Conservation (phyloP, 2,888 invertebrate genomes). For the Thysanoteuthis rhombus region DNA sequence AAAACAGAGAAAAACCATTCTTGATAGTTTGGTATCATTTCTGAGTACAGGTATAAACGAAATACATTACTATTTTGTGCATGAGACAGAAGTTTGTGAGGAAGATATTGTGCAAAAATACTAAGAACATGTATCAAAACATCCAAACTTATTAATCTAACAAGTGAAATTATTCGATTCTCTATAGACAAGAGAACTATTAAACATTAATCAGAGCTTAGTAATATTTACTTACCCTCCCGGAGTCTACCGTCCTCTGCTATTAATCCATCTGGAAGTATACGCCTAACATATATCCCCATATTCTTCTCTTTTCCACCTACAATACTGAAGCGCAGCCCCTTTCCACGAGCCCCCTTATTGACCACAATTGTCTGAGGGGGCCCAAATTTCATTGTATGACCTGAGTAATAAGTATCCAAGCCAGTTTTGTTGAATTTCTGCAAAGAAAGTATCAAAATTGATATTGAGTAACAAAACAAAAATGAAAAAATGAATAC, state of each 20-base stretch:
- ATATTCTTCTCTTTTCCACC: constrained; percentile 88
- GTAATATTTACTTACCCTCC: constrained; percentile 77
- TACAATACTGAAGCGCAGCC: constrained; percentile 88
- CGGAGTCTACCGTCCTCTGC: constrained; percentile 84
- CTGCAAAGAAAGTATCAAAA: constrained; percentile 33
- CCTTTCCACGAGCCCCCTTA: constrained; percentile 85
- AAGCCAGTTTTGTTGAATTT: constrained; percentile 38
- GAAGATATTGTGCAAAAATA: too few relatives aligned
- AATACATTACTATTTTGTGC: too few relatives aligned
- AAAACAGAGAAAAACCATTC: too few relatives aligned
- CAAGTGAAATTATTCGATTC: too few relatives aligned
- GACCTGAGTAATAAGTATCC: constrained; percentile 38
- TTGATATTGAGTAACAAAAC: not conserved
- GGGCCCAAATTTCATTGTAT: constrained; percentile 37
- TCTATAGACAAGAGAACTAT: too few relatives aligned
- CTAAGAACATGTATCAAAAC: too few relatives aligned
- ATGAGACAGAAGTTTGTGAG: too few relatives aligned
- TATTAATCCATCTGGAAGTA: constrained; percentile 86
- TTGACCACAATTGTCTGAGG: constrained; percentile 73
- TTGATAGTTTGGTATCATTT: too few relatives aligned
- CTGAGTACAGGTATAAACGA: too few relatives aligned
- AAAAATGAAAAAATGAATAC: not conserved
- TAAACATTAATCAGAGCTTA: too few relatives aligned
- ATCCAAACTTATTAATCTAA: too few relatives aligned
- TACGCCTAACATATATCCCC: constrained; percentile 89